These are phyloP conservation scores for Sebastes steindachneri DNA, from an alignment of 2,797 vertebrate species.

Conservation along the genomic window DNA sequence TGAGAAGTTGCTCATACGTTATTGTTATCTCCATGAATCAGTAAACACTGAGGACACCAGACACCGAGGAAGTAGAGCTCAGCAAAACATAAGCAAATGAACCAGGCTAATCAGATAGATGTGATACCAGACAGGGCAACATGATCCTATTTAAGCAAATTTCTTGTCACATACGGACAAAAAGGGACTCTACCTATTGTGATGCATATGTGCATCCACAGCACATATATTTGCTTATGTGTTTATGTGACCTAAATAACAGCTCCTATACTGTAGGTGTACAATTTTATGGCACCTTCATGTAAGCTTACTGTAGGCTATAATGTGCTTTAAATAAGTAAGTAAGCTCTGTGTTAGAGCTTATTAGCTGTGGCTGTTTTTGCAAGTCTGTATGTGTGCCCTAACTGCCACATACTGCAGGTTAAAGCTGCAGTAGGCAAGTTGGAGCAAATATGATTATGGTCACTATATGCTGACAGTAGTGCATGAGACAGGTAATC, in stretches of 20 bases:
- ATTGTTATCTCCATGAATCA: background rate
- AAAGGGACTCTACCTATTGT: background rate
- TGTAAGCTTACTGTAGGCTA: slow-evolving; percentile 22
- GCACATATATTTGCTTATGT: background rate
- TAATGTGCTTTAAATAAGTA: slow-evolving; percentile 24
- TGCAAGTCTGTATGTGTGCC: background rate
- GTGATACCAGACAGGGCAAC: background rate
- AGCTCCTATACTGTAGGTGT: background rate
- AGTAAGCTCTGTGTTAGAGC: slow-evolving; percentile 28
- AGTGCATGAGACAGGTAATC: too few relatives aligned
- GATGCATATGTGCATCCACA: background rate
- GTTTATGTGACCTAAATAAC: slow-evolving; percentile 16
- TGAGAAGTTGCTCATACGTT: background rate
- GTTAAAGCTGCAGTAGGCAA: background rate
- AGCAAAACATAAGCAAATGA: slow-evolving; percentile 1
- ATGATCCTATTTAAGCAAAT: background rate
- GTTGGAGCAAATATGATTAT: too few relatives aligned
- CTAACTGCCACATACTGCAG: background rate
- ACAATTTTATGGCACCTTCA: slow-evolving; percentile 5
- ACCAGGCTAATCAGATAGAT: background rate
- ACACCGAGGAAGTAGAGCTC: background rate
- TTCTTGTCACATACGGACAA: background rate
- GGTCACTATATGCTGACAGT: too few relatives aligned
- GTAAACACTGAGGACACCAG: background rate
- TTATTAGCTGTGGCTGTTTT: slow-evolving; percentile 30